Percentiles rank a stretch among this genome's conserved stretches.
Evolutionary conservation across 2,797 vertebrate species (phyloP).

Genomic region (Arctocebus calabarensis): DNA sequence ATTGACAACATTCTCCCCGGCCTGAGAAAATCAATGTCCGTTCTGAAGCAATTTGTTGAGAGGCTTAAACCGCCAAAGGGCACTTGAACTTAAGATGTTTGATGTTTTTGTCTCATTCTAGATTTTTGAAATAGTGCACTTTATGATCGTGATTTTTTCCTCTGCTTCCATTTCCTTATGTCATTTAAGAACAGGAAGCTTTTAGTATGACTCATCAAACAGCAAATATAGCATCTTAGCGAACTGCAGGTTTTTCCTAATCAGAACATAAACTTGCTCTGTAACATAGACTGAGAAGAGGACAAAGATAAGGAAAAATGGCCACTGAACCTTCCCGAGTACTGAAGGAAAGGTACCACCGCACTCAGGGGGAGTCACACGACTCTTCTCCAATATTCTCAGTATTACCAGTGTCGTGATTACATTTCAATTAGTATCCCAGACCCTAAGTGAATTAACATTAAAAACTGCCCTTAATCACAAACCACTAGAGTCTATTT

Average conservation of each 20-base stretch:
- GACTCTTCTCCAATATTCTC: background rate
- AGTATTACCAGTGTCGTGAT: background rate
- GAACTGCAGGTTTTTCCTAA: constrained; percentile 42
- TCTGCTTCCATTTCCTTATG: background rate
- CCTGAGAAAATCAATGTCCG: constrained; percentile 20
- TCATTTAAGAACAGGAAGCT: constrained; percentile 27
- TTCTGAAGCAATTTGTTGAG: background rate
- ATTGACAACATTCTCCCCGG: background rate
- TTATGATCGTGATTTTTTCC: constrained; percentile 1
- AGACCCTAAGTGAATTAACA: constrained; percentile 26
- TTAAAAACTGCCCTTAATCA: background rate
- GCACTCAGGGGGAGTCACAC: background rate
- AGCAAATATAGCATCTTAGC: constrained; percentile 54
- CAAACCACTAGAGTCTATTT: constrained; percentile 13
- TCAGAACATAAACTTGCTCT: constrained; percentile 40
- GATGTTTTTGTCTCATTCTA: constrained; percentile 46
- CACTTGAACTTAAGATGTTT: background rate
- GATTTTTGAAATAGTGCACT: constrained; percentile 29
- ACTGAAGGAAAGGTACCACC: constrained; percentile 13
- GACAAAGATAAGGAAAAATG: background rate
- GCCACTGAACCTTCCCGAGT: background rate
- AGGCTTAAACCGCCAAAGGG: background rate
- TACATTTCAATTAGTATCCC: constrained; percentile 23
- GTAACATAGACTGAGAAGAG: background rate
- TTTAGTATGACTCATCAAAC: constrained; percentile 48